Conservation (phyloP, 2,113 vertebrate species). For the Empidonax alnorum region DNA sequence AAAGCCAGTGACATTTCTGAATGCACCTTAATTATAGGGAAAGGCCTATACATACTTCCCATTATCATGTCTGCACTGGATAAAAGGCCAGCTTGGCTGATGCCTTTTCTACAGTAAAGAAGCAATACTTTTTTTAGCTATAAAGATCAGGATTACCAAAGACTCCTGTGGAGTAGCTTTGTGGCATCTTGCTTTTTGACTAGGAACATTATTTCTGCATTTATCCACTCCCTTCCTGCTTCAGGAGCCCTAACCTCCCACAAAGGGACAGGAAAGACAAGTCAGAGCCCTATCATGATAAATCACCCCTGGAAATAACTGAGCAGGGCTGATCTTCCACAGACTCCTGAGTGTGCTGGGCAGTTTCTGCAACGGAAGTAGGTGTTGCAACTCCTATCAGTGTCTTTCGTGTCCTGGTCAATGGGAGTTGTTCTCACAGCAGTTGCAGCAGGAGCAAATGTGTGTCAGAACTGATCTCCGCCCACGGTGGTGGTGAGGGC, state of each 20-base stretch:
- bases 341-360: not conserved
- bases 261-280: not conserved
- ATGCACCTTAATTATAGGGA: slow-evolving; percentile 9
- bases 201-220: not conserved
- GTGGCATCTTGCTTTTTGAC: slow-evolving; percentile 2
- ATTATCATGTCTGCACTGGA: not conserved
- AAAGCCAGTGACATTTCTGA: not conserved
- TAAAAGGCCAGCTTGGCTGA: not conserved
- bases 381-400: not conserved
- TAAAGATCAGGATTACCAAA: not conserved
- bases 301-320: not conserved
- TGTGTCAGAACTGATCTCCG: not conserved
- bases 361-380: not conserved
- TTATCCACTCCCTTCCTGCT: not conserved
- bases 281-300: not conserved
- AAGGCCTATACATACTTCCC: not conserved
- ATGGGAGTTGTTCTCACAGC: not conserved
- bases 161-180: not conserved
- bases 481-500: accelerated
- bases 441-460: not conserved
- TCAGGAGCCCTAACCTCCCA: not conserved
- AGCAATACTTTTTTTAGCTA: not conserved
- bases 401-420: not conserved
- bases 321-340: not conserved
- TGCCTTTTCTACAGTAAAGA: not conserved